Evolutionary conservation across 2,113 vertebrate species (phyloP), one percentile per base, ranked within the genome.

Genomic region (Axis porcinus): DNA sequence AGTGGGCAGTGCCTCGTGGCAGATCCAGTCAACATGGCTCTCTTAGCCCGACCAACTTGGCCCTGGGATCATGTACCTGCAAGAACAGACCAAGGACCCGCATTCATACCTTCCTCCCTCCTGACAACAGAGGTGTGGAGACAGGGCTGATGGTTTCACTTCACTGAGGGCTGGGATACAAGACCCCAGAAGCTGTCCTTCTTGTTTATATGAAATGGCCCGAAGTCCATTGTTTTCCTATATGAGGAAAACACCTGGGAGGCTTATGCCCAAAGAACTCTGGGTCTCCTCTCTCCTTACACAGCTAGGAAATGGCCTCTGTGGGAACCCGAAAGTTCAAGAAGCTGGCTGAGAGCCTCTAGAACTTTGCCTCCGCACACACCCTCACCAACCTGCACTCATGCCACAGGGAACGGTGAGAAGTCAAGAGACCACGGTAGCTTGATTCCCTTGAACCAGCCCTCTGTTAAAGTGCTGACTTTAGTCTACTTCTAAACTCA

Each of bases 221-320:
- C 47, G 64, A 97, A 93, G 43, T 70, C n/a, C 14, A 82, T 19
- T 10, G 50, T 79, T 92, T 78, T 88, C 86, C 76, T 57, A 14
- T 45, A 74, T 16, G 25, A 81, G 58, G 54, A 92, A 91, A 91
- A 96, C 40, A 91, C 88, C 96, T 33, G 83, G 83, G 50, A 94
- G 89, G 54, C 4, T n/a, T 55, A 7, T 79, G 40, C 85, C 45
- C 91, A 96, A 74, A 95, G 81, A 94, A 86, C 17, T 33, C 28
- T 47, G 47, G 64, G 11, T 81, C 84, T 97, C 60, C 45, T 91
- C 19, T 67, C 19, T 67, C 81, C 50, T 43, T 67, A 17, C 9
- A 76, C 2, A 58, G n/a, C 40, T 27, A 74, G 19, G 58, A 62
- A 91, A 60, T 40, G 28, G 67, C 79, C 52, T 94, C 28, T 57